Evolutionary conservation across 2,888 invertebrate species (phyloP), one percentile per base, ranked within the genome.

Genomic region (Galeopsomyia nigrocyanea): DNA sequence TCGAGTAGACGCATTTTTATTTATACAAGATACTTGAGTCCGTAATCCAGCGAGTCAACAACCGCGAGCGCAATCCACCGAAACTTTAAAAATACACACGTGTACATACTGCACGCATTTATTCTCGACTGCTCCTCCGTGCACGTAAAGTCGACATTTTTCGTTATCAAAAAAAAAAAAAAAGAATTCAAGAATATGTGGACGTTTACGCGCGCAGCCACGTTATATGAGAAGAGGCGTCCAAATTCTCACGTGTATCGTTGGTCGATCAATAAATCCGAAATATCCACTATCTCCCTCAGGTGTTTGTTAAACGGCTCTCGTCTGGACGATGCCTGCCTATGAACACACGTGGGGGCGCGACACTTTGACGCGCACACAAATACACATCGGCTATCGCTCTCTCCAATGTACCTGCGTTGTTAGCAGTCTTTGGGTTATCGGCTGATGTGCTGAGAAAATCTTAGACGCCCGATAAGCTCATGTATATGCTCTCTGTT

Each of bases 181-280:
- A 14, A 58, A 57, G 66, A 66, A 67, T 58, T 58, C 31, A 58
- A 22, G 26, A 65, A 64, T 39, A 39, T 5, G 5, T 26, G 17
- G 49, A 14, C 21, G 55, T 63, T 31, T 2, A 51, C 26, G 13
- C 55, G 22, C 46, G 55, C 21, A 63, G 26, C 53, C 50, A 39
- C 19, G 16, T n/a, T n/a, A n/a, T 9, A 53, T 47, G 47, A 13
- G 39, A 10, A 53, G 16, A 19, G 49, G 16, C 7, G n/a, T n/a
- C n/a, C 19, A 19, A 31, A 65, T 65, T 71, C 60, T 47, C 65
- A 67, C 55, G 53, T 39, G 58, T 53, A 22, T 65, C 47, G 22
- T 17, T 55, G 47, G 47, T 62, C 69, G 39, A 71, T 71, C 70
- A 65, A 71, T 71, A 65, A 71, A 71, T 71, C 70, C 62, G 56